A percentile compares a stretch with the other conserved stretches of the same genome.
These are phyloP conservation scores for Clarias platycephalus DNA, from an alignment of 2,797 vertebrate genomes.

Conservation along the genomic window DNA sequence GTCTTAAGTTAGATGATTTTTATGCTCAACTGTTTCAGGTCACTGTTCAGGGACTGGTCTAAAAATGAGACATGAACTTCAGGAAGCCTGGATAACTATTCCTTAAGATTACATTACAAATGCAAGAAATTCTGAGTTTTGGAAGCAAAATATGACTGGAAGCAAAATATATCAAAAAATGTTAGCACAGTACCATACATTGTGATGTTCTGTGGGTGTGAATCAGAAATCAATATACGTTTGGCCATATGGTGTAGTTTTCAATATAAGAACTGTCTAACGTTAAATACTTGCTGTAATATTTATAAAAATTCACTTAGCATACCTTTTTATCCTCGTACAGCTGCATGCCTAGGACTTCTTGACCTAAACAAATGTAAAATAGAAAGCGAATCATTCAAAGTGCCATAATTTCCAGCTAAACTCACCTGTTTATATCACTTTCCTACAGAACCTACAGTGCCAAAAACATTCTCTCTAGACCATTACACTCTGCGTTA, in stretches of 20 bases:
- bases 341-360: background rate
- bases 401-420: background rate
- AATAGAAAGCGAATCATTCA: background rate
- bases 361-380: background rate
- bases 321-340: background rate
- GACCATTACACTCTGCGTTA: background rate
- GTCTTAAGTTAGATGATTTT: too few species aligned
- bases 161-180: too few species aligned
- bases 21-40: too few species aligned
- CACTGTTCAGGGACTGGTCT: too few species aligned
- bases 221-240: background rate
- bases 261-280: background rate
- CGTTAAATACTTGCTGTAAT: background rate
- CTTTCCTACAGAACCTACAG: background rate
- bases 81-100: too few species aligned
- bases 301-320: background rate
- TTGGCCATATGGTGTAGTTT: background rate
- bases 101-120: too few species aligned
- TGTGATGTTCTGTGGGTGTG: background rate
- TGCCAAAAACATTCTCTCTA: background rate
- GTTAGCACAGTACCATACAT: background rate
- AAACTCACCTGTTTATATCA: background rate
- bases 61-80: too few species aligned
- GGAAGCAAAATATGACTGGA: too few species aligned
- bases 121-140: too few species aligned